Conservation (phyloP, 2,797 vertebrate species). For the Delichon dasypus region DNA sequence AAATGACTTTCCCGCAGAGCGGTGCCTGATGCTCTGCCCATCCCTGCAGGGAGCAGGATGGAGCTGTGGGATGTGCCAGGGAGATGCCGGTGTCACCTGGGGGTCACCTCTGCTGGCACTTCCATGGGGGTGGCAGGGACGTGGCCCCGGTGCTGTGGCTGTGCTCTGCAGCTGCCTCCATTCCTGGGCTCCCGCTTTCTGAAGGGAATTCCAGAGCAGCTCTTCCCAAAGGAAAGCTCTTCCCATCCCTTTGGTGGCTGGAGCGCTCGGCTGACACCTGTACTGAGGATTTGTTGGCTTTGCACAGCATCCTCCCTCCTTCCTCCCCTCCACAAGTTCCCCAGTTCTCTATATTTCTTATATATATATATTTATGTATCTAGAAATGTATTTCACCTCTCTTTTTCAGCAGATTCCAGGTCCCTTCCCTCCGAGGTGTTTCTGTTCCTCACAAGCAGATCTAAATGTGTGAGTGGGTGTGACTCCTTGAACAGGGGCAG, state of each 20-base stretch:
- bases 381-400: neutral
- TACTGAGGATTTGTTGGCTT: neutral
- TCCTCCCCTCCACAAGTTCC: neutral
- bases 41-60: neutral
- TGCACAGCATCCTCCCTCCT: neutral
- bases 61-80: neutral
- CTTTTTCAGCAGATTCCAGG: neutral
- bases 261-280: neutral
- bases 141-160: neutral
- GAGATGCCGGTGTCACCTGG: neutral
- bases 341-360: neutral
- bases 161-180: neutral
- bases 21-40: neutral
- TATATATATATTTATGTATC: neutral
- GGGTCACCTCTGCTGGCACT: neutral
- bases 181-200: rapidly evolving
- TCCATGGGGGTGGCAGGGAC: rapidly evolving
- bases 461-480: rapidly evolving
- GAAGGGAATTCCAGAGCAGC: neutral
- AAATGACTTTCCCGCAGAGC: neutral
- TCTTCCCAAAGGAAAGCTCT: neutral
- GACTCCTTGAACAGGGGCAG: neutral
- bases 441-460: neutral
- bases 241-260: neutral
- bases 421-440: neutral